phyloP scores from a whole-genome alignment of 2,888 invertebrate genomes.

The Ditula angustiorana region DNA sequence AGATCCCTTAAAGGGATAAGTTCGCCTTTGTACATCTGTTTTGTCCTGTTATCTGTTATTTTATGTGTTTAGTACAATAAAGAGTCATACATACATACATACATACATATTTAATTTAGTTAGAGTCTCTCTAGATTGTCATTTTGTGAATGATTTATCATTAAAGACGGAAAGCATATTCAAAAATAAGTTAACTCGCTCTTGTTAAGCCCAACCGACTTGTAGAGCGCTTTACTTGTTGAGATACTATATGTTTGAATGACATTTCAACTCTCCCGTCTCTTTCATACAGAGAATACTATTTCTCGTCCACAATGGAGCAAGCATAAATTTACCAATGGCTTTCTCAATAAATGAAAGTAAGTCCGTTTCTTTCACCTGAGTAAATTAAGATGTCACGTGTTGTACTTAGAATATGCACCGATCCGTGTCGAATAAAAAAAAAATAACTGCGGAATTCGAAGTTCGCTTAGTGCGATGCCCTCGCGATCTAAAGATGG shows the following conservation, averaged over 20 bases:
- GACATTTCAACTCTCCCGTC: conserved; percentile 13
- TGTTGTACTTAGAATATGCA: conserved; percentile 30
- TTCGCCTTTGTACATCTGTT: no score
- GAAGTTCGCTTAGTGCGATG: conserved; percentile 5
- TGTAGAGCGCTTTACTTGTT: neutral
- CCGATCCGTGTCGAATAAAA: conserved; percentile 23
- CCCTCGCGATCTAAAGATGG: conserved; percentile 6
- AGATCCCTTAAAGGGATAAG: no score
- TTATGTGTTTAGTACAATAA: no score
- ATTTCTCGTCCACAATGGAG: conserved; percentile 53
- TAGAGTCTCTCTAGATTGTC: no score
- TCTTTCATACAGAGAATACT: conserved; percentile 46
- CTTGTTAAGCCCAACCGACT: neutral
- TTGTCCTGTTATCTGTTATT: no score
- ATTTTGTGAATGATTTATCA: no score
- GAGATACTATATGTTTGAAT: neutral
- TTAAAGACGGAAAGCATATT: neutral
- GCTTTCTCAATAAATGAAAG: conserved; percentile 61
- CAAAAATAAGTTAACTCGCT: neutral
- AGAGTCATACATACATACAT: no score
- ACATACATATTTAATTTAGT: no score
- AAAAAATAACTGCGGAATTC: conserved; percentile 18
- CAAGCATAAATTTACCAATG: conserved; percentile 54
- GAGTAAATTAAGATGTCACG: conserved; percentile 36
- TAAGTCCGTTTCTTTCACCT: conserved; percentile 52